Conservation (phyloP, 2,797 vertebrate species). For the Tadarida brasiliensis region DNA sequence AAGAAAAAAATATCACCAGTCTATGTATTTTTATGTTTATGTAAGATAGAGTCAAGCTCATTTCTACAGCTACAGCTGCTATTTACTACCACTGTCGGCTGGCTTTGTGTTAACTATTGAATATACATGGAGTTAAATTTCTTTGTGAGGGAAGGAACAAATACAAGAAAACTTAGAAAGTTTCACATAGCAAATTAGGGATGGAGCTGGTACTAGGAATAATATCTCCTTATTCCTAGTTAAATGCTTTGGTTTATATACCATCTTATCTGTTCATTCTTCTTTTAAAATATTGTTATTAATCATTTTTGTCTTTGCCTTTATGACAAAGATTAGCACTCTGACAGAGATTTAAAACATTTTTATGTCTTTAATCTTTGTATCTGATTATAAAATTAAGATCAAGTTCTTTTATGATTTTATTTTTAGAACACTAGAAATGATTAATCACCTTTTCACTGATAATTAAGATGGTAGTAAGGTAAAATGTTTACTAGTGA, state of each 20-base stretch:
- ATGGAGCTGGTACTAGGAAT: neutral
- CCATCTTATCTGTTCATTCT: neutral
- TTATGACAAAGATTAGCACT: neutral
- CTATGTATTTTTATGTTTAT: neutral
- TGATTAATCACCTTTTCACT: neutral
- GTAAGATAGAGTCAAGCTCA: neutral
- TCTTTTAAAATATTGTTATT: neutral
- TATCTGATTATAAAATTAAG: neutral
- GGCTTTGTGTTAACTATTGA: neutral
- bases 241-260: neutral
- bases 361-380: slow-evolving; percentile 16
- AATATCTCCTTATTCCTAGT: neutral
- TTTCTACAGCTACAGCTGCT: neutral
- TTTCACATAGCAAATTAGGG: neutral
- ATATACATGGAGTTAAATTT: neutral
- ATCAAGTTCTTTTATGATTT: neutral
- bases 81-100: neutral
- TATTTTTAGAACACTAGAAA: neutral
- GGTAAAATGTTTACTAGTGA: neutral
- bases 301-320: neutral
- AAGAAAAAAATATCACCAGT: neutral
- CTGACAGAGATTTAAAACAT: neutral
- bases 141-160: neutral
- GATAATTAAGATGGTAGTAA: neutral
- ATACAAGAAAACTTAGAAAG: neutral